These are phyloP conservation scores for Ciconia nigra DNA, from an alignment of 2,797 vertebrate species.

Conservation along the genomic window DNA sequence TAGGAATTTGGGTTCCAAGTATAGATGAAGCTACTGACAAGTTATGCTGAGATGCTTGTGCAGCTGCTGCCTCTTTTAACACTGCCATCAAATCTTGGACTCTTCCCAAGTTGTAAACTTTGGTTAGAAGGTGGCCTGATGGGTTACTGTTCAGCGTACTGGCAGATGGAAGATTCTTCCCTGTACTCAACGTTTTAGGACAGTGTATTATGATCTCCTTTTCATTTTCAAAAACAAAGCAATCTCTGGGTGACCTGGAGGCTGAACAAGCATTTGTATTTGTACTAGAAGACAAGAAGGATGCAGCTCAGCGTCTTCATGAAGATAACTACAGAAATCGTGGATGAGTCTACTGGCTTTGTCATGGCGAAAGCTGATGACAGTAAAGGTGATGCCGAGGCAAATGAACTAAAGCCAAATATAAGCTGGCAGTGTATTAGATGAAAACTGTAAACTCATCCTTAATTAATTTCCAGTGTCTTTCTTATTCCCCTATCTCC, in stretches of 20 bases:
- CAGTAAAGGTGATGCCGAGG: slow-evolving; percentile 83
- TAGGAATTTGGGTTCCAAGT: background rate
- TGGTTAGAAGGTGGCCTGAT: background rate
- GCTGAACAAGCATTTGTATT: slow-evolving; percentile 79
- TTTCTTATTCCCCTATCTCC: background rate
- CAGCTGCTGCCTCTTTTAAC: background rate
- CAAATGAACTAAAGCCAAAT: slow-evolving; percentile 60
- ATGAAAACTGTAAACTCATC: background rate
- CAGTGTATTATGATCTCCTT: background rate
- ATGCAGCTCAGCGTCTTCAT: slow-evolving; percentile 76
- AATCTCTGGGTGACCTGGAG: slow-evolving; percentile 77
- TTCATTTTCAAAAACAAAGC: background rate
- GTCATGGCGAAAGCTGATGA: slow-evolving; percentile 88
- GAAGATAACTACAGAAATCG: slow-evolving; percentile 51
- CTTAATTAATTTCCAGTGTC: background rate
- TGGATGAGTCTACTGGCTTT: slow-evolving; percentile 83
- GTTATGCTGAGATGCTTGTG: background rate
- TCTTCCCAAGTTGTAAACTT: background rate
- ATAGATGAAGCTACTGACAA: background rate
- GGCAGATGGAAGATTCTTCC: background rate
- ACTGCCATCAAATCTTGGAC: background rate
- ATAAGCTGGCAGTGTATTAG: slow-evolving; percentile 30
- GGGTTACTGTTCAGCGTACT: too few relatives aligned
- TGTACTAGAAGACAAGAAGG: slow-evolving; percentile 78
- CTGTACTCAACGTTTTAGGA: background rate